Evolutionary conservation across 2,888 invertebrate species (phyloP).

Genomic region (Euzophera pinguis): DNA sequence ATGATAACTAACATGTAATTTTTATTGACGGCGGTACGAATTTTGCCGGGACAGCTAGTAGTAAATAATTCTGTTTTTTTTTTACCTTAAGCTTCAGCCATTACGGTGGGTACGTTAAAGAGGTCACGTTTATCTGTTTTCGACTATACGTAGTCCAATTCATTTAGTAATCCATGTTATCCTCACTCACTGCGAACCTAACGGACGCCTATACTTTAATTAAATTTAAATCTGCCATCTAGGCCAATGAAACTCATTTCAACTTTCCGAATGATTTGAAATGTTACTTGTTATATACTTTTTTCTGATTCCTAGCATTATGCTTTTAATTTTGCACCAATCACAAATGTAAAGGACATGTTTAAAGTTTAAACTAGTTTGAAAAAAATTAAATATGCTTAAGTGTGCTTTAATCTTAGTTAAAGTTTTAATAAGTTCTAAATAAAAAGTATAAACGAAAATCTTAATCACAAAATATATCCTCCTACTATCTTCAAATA

Average conservation of each 20-base stretch:
- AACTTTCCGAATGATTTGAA: conserved; percentile 22
- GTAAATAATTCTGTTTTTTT: too few relatives aligned
- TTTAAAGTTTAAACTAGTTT: not conserved
- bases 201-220: conserved; percentile 22
- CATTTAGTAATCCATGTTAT: conserved; percentile 1
- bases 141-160: not conserved
- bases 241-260: conserved; percentile 26
- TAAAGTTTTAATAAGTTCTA: not conserved
- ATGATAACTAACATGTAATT: too few relatives aligned
- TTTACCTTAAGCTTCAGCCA: too few relatives aligned
- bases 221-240: conserved; percentile 21
- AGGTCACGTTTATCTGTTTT: too few relatives aligned
- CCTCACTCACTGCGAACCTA: not conserved
- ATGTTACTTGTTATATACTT: conserved; percentile 4
- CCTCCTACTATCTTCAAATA: conserved; percentile 45
- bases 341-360: not conserved
- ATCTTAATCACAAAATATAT: conserved; percentile 51
- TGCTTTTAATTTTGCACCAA: not conserved
- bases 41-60: too few relatives aligned
- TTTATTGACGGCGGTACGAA: too few relatives aligned
- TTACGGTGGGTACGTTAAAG: too few relatives aligned
- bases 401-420: too few relatives aligned
- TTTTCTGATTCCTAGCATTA: not conserved
- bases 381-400: too few relatives aligned
- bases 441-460: not conserved